Base-by-base conservation (phyloP, 2,797 vertebrate species). In the Thamnophis elegans region DNA sequence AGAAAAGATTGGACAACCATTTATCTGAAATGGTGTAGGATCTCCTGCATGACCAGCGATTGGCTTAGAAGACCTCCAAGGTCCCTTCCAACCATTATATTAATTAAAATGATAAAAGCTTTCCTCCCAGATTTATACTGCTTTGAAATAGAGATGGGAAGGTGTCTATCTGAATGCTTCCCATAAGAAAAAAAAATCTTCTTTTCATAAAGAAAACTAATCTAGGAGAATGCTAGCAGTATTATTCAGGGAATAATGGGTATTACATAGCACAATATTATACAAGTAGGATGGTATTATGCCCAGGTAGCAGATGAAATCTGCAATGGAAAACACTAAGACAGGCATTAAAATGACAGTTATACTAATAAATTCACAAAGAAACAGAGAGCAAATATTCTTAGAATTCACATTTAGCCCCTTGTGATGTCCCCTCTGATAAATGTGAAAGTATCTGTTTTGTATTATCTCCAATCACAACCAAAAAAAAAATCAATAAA, bases 401-500 rank as follows among this genome's bases (percentile, higher is more conserved):
- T 32, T 32, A 51, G 25, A 92, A 94, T 91, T 51, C 0, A 0
- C 42, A 87, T 54, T 86, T 62, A 82, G 42, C 2, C 42, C 36
- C 28, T 22, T 85, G 2, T 90, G 32, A 89, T 32, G 22, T 55
- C 59, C 20, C 88, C 51, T 86, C 11, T 90, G 78, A 90, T 90
- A 86, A 26, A 78, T 78, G n/a, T 25, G 78, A 59, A 88, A 88
- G 12, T 91, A 73, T 53, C 85, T 73, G 89, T 60, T 93, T 91
- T 47, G 60, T 10, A 9, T 51, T 62, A 54, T 82, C 36, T 92
- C 73, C 54, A 51, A 51, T 92, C 85, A 58, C 32, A 53, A 55
- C n/a, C n/a, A 89, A 82, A 87, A 42, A 86, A 36, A 88, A 53
- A 59, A 82, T 78, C 55, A 88, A 42, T 88, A 88, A 93, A 91